Conservation (phyloP, 1,140 invertebrate genomes). For the Zelostemma sp. region DNA sequence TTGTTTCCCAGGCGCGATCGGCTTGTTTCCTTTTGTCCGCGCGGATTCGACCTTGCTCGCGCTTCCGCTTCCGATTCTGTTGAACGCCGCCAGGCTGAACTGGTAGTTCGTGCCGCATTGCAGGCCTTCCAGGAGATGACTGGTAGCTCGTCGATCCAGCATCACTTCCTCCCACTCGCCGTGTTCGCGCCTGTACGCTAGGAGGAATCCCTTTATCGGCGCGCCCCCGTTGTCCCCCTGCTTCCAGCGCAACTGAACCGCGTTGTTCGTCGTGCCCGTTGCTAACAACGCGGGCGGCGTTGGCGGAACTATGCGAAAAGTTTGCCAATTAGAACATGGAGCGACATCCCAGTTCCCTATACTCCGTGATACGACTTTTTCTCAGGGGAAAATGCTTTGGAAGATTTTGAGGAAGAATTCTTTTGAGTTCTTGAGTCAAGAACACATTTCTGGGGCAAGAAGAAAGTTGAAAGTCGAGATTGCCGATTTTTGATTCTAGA, state of each 20-base stretch:
- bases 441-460: too few relatives aligned
- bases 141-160: constrained; percentile 62
- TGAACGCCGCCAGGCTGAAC: constrained; percentile 71
- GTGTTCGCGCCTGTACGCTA: constrained; percentile 73
- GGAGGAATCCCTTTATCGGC: constrained; percentile 71
- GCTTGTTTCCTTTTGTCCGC: constrained; percentile 74
- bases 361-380: too few relatives aligned
- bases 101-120: constrained; percentile 75
- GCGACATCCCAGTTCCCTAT: neutral
- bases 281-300: constrained; percentile 67
- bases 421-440: too few relatives aligned
- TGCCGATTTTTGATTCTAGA: too few relatives aligned
- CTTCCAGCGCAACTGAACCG: constrained; percentile 71
- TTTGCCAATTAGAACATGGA: constrained; percentile 45
- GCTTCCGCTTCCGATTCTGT: constrained; percentile 72
- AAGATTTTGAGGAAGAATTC: too few relatives aligned
- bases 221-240: constrained; percentile 71
- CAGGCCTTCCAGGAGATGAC: constrained; percentile 71
- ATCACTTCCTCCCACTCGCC: constrained; percentile 73
- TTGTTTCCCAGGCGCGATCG: constrained; percentile 66
- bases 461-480: too few relatives aligned
- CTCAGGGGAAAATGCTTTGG: too few relatives aligned
- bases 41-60: constrained; percentile 70
- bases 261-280: constrained; percentile 66
- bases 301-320: constrained; percentile 66